A percentile compares a stretch with the other conserved stretches of the same genome.
These are phyloP conservation scores for Silurus aristotelis DNA, from an alignment of 2,797 vertebrate species.

Conservation along the genomic window DNA sequence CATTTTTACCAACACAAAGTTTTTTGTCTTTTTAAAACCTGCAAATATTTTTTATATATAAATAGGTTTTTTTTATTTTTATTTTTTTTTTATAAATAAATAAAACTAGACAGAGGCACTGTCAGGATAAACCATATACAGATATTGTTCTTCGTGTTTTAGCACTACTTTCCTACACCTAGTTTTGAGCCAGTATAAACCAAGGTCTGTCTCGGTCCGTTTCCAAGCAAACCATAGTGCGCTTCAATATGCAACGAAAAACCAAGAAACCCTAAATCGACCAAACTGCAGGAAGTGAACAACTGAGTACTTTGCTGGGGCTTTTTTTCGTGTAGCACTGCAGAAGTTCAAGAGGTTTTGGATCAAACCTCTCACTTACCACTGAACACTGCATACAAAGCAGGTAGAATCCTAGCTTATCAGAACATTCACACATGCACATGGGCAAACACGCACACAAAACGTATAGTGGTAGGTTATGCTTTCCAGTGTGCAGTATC, in stretches of 20 bases:
- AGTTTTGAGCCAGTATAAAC: background rate
- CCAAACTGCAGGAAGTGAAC: background rate
- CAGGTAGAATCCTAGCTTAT: too few species aligned
- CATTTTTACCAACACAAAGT: too few species aligned
- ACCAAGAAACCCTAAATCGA: background rate
- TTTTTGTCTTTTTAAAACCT: too few species aligned
- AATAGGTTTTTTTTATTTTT: too few species aligned
- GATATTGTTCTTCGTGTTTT: background rate
- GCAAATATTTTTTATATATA: too few species aligned
- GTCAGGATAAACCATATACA: background rate
- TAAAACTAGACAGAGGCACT: background rate
- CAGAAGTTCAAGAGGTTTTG: background rate
- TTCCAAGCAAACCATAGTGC: background rate
- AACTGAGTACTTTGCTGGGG: background rate
- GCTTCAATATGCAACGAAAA: background rate
- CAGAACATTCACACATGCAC: too few species aligned
- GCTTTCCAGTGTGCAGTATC: background rate
- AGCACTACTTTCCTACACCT: background rate
- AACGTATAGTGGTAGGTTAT: constrained; percentile 3
- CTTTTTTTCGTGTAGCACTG: background rate
- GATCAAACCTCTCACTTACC: too few species aligned
- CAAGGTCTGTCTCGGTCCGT: background rate
- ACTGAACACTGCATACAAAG: too few species aligned
- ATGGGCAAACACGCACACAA: too few species aligned
- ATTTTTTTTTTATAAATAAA: too few species aligned